Evolutionary conservation across 1,140 invertebrate species (phyloP).

Genomic region (Drosophila sp.): DNA sequence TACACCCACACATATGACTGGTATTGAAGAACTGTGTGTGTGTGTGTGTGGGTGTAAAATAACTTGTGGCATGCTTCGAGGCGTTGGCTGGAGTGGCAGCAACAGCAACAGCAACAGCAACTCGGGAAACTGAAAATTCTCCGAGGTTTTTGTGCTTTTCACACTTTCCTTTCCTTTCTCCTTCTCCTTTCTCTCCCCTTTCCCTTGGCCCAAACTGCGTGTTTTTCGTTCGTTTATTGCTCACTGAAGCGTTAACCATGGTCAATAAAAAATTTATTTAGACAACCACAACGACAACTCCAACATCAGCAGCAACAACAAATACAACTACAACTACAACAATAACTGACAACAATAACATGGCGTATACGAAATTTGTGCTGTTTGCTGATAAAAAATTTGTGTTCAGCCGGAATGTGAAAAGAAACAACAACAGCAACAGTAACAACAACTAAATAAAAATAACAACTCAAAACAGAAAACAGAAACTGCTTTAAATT

Average conservation of each 20-base stretch:
- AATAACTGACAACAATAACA: slow-evolving; percentile 41
- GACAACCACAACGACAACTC: slow-evolving; percentile 64
- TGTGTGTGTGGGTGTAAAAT: slow-evolving; percentile 55
- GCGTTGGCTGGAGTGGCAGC: slow-evolving; percentile 57
- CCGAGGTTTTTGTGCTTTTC: slow-evolving; percentile 66
- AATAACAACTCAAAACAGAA: not conserved
- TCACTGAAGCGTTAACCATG: slow-evolving; percentile 79
- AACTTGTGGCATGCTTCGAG: slow-evolving; percentile 80
- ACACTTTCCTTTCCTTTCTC: slow-evolving; percentile 19
- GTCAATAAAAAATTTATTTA: slow-evolving; percentile 83
- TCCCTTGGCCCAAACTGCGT: slow-evolving; percentile 21
- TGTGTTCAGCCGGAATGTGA: slow-evolving; percentile 23
- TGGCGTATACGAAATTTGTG: slow-evolving; percentile 54
- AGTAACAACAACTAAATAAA: slow-evolving; percentile 25
- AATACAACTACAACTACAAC: slow-evolving; percentile 23
- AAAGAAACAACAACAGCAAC: slow-evolving; percentile 8
- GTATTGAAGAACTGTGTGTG: slow-evolving; percentile 1
- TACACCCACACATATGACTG: slow-evolving; percentile 30
- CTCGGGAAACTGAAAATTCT: slow-evolving; percentile 14
- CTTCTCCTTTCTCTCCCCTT: too few species aligned
- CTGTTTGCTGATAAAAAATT: slow-evolving; percentile 64
- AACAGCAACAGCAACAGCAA: slow-evolving; percentile 23
- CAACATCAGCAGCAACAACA: slow-evolving; percentile 25
- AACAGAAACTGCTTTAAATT: slow-evolving; percentile 20
- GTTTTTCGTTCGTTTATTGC: slow-evolving; percentile 61